Evolutionary conservation across 2,797 vertebrate genomes (phyloP).

Genomic region (Enteromius argenteus): DNA sequence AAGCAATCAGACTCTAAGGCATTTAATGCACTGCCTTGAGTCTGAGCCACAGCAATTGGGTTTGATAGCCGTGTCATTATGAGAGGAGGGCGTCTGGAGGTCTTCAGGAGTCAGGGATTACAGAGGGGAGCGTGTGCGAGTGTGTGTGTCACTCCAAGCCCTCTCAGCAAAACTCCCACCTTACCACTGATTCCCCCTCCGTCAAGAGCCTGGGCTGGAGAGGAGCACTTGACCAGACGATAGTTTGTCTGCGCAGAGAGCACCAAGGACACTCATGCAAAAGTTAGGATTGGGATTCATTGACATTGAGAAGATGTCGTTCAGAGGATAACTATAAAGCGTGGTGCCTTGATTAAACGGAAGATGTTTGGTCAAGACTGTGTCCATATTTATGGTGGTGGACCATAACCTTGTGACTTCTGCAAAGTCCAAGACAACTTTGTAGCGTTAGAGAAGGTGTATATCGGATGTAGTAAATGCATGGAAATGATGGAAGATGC

Average conservation of each 20-base stretch:
- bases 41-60: conserved; percentile 83
- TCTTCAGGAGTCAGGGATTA: conserved; percentile 81
- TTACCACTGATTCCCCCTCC: conserved; percentile 68
- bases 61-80: conserved; percentile 85
- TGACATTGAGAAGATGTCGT: conserved; percentile 3
- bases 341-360: background rate
- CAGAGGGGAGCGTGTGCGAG: conserved; percentile 63
- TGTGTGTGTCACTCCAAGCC: conserved; percentile 58
- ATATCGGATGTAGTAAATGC: conserved; percentile 57
- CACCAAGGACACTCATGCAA: conserved; percentile 26
- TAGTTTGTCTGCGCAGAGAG: conserved; percentile 50
- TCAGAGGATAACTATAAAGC: background rate
- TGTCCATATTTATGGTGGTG: conserved; percentile 1
- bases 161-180: conserved; percentile 60
- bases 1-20: conserved; percentile 83
- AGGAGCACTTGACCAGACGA: conserved; percentile 62
- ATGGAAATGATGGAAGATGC: conserved; percentile 67
- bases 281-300: conserved; percentile 30
- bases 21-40: conserved; percentile 83
- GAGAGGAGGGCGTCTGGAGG: conserved; percentile 82
- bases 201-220: conserved; percentile 61
- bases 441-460: background rate
- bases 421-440: background rate
- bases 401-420: background rate
- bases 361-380: conserved; percentile 4